Evolutionary conservation across 2,113 vertebrate genomes (phyloP), one percentile per base, ranked within the genome.

Genomic region (Melanotaenia duboulayi): DNA sequence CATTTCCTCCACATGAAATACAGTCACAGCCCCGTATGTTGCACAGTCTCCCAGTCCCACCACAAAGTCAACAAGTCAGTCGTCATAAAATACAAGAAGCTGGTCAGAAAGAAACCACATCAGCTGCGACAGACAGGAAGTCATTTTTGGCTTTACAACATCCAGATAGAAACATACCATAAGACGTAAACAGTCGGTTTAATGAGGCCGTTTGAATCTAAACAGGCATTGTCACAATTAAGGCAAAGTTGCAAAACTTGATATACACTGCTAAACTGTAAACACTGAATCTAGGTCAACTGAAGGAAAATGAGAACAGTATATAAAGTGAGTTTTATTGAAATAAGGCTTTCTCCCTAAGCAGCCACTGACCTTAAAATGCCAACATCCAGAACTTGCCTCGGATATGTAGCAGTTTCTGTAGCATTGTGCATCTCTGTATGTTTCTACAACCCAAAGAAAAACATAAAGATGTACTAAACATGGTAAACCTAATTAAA

Each of bases 21-120:
- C 55, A 58, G 75, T 68, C 65, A 66, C 32, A 19, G 62, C 55
- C 56, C 49, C 25, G 56, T 39, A 44, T 74, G 61, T 68, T 81
- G 66, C 62, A 72, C 67, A 89, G 85, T 71, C 88, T 49, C 75
- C 1, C 20, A 66, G 77, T 87, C 80, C 71, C 66, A 81, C 89
- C 88, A 50, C 90, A 92, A 82, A 80, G 62, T 89, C 81, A 88
- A 85, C 89, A 91, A 83, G 71, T 60, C 68, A 78, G 81, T 35
- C 55, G 20, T 76, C 63, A 35, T 84, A 86, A 90, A 89, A 84
- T 16, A 71, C 71, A 54, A 77, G 67, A 61, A 57, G 68, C 68
- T 35, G 42, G 76, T 76, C 65, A 52, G 52, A 16, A 48, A 52
- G 52, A 16, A 48, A 81, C 81, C 86, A 90, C 87, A 88, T 87